These are phyloP conservation scores for Parazoanthus swiftii DNA, from an alignment of 92 coral and sea anemone species.

Conservation along the genomic window DNA sequence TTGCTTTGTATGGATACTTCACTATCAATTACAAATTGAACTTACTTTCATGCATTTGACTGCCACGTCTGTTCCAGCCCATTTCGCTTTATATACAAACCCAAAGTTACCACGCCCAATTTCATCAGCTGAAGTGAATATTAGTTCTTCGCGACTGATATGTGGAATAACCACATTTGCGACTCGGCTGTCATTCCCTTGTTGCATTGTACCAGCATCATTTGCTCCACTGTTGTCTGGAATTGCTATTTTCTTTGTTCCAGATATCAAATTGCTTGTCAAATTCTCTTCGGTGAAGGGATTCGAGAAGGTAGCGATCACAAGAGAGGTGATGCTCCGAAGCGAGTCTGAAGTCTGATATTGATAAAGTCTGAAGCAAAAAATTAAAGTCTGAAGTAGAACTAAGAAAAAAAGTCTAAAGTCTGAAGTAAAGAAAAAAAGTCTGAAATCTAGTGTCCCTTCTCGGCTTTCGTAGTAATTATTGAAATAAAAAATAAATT, in stretches of 20 bases:
- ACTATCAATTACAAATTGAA: constrained; percentile 14
- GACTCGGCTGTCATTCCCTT: neutral
- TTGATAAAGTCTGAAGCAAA: no score
- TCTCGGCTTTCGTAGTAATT: no score
- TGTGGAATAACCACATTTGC: neutral
- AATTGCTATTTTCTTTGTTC: neutral
- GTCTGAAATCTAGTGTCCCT: no score
- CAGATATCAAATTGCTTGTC: constrained; percentile 4
- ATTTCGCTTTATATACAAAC: constrained; percentile 1
- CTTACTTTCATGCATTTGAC: constrained; percentile 35
- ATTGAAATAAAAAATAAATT: no score
- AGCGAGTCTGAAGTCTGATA: no score
- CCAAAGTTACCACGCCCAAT: constrained; percentile 19
- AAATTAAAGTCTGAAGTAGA: no score
- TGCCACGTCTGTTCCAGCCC: constrained; percentile 46
- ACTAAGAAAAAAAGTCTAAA: no score
- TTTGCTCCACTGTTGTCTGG: no score
- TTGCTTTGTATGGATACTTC: constrained; percentile 39
- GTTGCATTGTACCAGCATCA: neutral
- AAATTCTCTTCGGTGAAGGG: neutral
- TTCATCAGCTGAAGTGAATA: constrained; percentile 7
- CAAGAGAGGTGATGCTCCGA: no score
- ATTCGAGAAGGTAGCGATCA: constrained; percentile 4
- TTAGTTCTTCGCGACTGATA: neutral
- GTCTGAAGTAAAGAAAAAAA: no score